A percentile compares a stretch with the other conserved stretches of the same genome.
These are phyloP conservation scores for Euura saliciscinereae DNA, from an alignment of 1,140 invertebrate species.

Conservation along the genomic window DNA sequence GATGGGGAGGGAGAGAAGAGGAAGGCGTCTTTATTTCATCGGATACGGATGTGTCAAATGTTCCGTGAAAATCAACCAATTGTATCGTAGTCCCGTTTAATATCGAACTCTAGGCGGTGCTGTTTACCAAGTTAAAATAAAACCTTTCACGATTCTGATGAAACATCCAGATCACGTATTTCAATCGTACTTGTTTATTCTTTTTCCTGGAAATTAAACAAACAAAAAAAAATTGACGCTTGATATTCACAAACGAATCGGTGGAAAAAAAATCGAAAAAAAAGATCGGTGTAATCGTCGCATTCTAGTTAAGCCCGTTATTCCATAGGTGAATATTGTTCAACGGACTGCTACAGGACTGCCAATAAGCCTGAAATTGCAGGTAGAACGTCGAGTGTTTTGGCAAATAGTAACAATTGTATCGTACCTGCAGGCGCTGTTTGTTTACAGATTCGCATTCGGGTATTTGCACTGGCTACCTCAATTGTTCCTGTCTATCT, in stretches of 20 bases:
- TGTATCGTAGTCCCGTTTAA: not conserved
- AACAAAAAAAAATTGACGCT: too few relatives aligned
- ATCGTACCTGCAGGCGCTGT: not conserved
- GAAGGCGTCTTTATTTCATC: not conserved
- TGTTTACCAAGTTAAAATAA: too few relatives aligned
- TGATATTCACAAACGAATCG: too few relatives aligned
- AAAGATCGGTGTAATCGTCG: not conserved
- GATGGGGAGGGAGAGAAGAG: not conserved
- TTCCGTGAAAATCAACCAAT: not conserved
- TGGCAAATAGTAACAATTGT: not conserved
- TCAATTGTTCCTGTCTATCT: not conserved
- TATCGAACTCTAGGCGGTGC: too few relatives aligned
- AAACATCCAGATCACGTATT: too few relatives aligned
- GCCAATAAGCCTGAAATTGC: not conserved
- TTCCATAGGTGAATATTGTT: not conserved
- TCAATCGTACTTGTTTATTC: too few relatives aligned
- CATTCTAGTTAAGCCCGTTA: not conserved
- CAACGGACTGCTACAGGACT: not conserved
- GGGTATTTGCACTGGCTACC: not conserved
- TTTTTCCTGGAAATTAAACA: too few relatives aligned
- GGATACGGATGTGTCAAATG: not conserved
- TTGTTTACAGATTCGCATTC: constrained; percentile 3
- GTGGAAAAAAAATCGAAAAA: too few relatives aligned
- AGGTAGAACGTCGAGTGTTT: not conserved
- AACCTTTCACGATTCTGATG: too few relatives aligned